Evolutionary conservation across 2,113 vertebrate species (phyloP).

Genomic region (Calonectris borealis): DNA sequence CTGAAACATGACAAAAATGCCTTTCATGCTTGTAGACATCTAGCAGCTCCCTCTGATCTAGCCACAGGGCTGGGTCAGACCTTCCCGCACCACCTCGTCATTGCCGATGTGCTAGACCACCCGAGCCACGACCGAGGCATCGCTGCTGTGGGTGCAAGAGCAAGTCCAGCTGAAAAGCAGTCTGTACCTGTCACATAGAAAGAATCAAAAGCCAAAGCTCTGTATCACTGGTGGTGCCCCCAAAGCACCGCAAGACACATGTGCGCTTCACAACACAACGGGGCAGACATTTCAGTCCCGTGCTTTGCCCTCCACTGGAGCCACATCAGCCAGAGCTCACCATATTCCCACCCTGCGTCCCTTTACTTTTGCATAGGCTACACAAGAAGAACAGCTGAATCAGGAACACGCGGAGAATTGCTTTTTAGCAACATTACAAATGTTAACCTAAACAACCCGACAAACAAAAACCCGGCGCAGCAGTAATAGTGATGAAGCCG

Average conservation of each 20-base stretch:
- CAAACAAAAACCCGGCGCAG: fast-evolving
- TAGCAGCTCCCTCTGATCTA: neutral
- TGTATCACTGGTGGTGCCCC: neutral
- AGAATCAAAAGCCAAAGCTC: neutral
- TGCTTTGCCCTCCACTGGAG: neutral
- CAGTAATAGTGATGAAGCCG: conserved; percentile 42
- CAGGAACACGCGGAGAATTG: neutral
- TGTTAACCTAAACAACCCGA: neutral
- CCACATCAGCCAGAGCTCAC: neutral
- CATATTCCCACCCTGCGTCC: neutral
- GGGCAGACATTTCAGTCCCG: neutral
- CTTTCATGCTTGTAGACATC: neutral
- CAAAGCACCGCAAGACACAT: neutral
- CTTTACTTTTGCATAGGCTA: neutral
- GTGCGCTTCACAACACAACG: neutral
- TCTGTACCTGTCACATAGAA: neutral
- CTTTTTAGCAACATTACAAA: neutral
- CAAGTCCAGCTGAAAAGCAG: neutral
- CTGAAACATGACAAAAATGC: neutral
- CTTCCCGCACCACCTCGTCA: neutral
- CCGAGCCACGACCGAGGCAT: fast-evolving
- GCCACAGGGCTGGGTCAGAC: neutral
- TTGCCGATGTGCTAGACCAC: neutral
- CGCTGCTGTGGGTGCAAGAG: fast-evolving
- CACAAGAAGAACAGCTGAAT: neutral